Evolutionary conservation across 2,888 invertebrate species (phyloP), one percentile per base, ranked within the genome.

Genomic region (Melitaea athalia): DNA sequence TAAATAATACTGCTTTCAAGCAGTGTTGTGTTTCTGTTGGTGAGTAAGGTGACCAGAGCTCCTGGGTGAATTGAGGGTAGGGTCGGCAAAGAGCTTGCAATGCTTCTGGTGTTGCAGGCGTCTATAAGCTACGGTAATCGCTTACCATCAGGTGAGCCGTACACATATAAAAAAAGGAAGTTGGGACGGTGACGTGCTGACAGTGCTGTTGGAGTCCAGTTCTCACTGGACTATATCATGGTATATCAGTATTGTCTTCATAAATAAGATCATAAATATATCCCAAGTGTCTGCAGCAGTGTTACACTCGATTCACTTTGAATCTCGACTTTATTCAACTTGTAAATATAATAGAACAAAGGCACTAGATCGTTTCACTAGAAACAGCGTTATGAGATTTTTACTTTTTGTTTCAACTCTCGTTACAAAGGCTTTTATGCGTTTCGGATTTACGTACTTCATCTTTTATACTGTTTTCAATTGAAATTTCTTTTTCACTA

Each of bases 341-440:
- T 17, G 52, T 31, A n/a, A n/a, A n/a, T n/a, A 50, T 50, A 52
- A 52, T 52, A 52, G 52, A 52, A 52, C 52, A 24, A 52, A 52
- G 17, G 52, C 52, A 12, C 52, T 50, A 17, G 17, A 50, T 17
- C 50, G 17, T 52, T 52, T 52, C 52, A 24, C 10, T 52, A 31
- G 52, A 52, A 52, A 52, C 12, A 52, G 12, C 5, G 24, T 12
- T 52, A 52, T 52, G 24, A 52, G 52, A 31, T 52, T 52, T 52
- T 17, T 52, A 45, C 17, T 52, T 24, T 52, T 52, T 52, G 24
- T 52, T 52, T 24, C 24, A 52, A 52, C 24, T 31, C 24, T 12
- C 24, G 10, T 52, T 24, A 24, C 24, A 52, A 52, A 52, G 52
- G 17, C 11, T 45, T 45, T 45, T 45, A 52, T 52, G 31, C 12